These are phyloP conservation scores for Myotis brandtii DNA, from an alignment of 2,113 vertebrate species.

Conservation along the genomic window DNA sequence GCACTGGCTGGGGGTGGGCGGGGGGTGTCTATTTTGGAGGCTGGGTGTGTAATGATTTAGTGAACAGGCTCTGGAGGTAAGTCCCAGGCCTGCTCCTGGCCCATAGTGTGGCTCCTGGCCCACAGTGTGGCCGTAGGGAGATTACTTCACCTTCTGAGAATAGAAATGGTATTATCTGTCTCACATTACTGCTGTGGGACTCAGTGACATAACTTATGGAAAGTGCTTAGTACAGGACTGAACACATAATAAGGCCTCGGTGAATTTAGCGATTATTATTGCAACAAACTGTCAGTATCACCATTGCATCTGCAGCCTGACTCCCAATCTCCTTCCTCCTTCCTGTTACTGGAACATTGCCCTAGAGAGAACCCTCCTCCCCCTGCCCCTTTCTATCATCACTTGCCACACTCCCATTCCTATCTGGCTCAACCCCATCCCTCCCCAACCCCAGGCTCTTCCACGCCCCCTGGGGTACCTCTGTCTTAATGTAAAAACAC, in stretches of 20 bases:
- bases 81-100: not conserved
- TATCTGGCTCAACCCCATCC: not conserved
- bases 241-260: not conserved
- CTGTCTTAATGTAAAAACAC: not conserved
- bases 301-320: not conserved
- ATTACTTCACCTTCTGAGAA: not conserved
- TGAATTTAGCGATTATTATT: not conserved
- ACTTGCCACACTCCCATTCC: not conserved
- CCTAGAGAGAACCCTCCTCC: not conserved
- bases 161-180: not conserved
- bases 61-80: not conserved
- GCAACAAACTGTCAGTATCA: not conserved
- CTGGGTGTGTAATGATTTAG: not conserved
- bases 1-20: not conserved
- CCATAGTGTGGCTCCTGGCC: not conserved
- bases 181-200: not conserved
- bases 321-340: not conserved
- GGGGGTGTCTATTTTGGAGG: not conserved
- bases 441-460: not conserved
- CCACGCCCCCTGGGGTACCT: not conserved
- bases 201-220: not conserved
- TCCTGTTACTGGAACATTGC: not conserved
- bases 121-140: not conserved
- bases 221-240: not conserved
- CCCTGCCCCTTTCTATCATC: not conserved